Evolutionary conservation across 2,797 vertebrate genomes (phyloP).

Genomic region (Manis crassicaudata): DNA sequence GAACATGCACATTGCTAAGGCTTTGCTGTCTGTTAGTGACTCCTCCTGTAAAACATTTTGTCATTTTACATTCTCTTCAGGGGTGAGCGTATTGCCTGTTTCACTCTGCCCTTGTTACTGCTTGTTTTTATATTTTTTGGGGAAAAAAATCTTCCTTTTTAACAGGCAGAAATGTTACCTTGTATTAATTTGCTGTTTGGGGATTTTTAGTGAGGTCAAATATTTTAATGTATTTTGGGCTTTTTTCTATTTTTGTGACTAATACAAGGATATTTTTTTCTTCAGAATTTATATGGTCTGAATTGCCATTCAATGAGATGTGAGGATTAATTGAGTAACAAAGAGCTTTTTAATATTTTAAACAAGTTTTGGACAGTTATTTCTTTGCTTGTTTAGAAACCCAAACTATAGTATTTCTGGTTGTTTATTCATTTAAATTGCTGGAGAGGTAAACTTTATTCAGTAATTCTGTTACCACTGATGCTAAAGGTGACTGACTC

Average conservation of each 20-base stretch:
- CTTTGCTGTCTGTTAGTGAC: background rate
- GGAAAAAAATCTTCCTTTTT: background rate
- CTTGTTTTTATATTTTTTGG: background rate
- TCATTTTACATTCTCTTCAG: background rate
- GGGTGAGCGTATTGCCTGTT: background rate
- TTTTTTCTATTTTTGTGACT: background rate
- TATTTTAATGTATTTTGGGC: background rate
- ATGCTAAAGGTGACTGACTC: background rate
- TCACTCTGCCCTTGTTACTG: background rate
- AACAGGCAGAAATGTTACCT: background rate
- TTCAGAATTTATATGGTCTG: background rate
- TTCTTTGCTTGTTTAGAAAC: conserved; percentile 28
- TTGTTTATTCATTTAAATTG: conserved; percentile 35
- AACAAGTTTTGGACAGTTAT: background rate
- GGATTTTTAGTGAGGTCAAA: conserved; percentile 1
- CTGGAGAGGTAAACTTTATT: conserved; percentile 25
- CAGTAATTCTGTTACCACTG: background rate
- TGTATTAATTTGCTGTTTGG: conserved; percentile 45
- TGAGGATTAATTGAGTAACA: background rate
- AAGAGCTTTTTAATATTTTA: background rate
- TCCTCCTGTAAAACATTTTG: background rate
- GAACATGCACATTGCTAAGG: background rate
- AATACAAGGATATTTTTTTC: background rate
- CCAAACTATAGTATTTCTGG: background rate
- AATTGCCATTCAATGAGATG: background rate